Conservation (phyloP, 2,113 vertebrate species). For the Scortum barcoo region DNA sequence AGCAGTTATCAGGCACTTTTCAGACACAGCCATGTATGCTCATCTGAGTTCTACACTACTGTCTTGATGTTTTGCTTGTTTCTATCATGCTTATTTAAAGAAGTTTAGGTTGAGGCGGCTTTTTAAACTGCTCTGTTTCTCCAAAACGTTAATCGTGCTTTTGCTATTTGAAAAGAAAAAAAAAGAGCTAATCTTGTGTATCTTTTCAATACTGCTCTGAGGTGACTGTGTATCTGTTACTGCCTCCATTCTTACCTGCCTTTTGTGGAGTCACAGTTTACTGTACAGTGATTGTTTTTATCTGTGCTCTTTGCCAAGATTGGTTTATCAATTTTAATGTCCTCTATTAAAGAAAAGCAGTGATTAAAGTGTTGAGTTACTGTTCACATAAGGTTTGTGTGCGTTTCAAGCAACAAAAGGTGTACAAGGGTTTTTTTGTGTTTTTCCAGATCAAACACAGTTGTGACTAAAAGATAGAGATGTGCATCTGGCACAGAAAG, state of each 20-base stretch:
- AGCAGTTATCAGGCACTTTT: slow-evolving; percentile 18
- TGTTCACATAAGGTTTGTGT: neutral
- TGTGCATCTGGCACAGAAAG: slow-evolving; percentile 24
- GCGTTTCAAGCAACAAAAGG: slow-evolving; percentile 26
- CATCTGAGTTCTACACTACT: slow-evolving; percentile 9
- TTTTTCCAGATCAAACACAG: slow-evolving; percentile 36
- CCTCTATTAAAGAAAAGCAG: slow-evolving; percentile 43
- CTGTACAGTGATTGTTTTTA: slow-evolving; percentile 51
- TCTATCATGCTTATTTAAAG: slow-evolving; percentile 12
- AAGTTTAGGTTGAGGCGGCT: neutral
- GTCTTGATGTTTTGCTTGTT: slow-evolving; percentile 34
- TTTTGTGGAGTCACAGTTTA: slow-evolving; percentile 39
- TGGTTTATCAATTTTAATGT: slow-evolving; percentile 40
- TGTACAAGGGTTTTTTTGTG: neutral
- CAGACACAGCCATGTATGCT: slow-evolving; percentile 21
- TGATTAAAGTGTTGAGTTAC: slow-evolving; percentile 21
- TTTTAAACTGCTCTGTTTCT: slow-evolving; percentile 7
- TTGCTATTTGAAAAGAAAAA: slow-evolving; percentile 14
- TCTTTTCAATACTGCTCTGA: slow-evolving; percentile 34
- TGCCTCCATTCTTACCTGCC: slow-evolving; percentile 29
- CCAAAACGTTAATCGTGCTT: neutral
- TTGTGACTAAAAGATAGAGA: slow-evolving; percentile 15
- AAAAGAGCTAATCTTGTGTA: slow-evolving; percentile 27
- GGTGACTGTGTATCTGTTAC: slow-evolving; percentile 48
- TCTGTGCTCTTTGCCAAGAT: slow-evolving; percentile 38